Evolutionary conservation across 2,797 vertebrate species (phyloP).

Genomic region (Lates japonicus): DNA sequence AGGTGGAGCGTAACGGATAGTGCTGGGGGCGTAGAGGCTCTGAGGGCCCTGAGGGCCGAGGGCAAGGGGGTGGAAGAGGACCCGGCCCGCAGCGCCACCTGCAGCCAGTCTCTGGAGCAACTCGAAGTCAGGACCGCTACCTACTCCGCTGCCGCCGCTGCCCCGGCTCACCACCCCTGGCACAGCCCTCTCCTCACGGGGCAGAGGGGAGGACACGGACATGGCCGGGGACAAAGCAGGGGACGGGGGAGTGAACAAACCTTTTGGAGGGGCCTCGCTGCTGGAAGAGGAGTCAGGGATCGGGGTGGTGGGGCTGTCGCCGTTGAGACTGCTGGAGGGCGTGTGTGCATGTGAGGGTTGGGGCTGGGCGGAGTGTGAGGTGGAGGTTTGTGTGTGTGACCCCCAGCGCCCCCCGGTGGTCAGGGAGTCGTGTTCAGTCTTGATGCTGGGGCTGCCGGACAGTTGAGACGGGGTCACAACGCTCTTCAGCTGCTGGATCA

Average conservation of each 20-base stretch:
- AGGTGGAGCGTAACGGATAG: constrained; percentile 92
- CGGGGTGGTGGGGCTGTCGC: constrained; percentile 83
- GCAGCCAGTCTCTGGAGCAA: constrained; percentile 88
- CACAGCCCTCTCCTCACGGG: constrained; percentile 81
- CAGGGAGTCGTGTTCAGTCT: constrained; percentile 86
- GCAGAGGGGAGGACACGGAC: constrained; percentile 85
- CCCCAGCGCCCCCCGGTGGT: constrained; percentile 77
- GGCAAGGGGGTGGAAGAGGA: constrained; percentile 89
- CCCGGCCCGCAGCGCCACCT: constrained; percentile 86
- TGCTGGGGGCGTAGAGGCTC: constrained; percentile 91
- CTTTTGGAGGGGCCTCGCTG: constrained; percentile 81
- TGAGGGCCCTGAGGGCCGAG: constrained; percentile 86
- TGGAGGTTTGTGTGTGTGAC: constrained; percentile 70
- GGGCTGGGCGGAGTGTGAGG: constrained; percentile 67
- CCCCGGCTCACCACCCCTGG: constrained; percentile 70
- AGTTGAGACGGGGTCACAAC: constrained; percentile 75
- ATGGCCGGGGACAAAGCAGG: constrained; percentile 85
- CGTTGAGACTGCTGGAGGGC: constrained; percentile 83
- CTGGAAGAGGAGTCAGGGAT: constrained; percentile 85
- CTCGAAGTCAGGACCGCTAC: constrained; percentile 83
- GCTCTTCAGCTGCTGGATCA: constrained; percentile 89
- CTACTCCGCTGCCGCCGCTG: constrained; percentile 55
- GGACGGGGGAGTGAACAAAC: constrained; percentile 85
- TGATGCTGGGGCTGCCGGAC: constrained; percentile 82
- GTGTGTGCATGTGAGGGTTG: constrained; percentile 79